Conservation (phyloP, 92 coral and sea anemone genomes). For the Palythoa heliodiscus region DNA sequence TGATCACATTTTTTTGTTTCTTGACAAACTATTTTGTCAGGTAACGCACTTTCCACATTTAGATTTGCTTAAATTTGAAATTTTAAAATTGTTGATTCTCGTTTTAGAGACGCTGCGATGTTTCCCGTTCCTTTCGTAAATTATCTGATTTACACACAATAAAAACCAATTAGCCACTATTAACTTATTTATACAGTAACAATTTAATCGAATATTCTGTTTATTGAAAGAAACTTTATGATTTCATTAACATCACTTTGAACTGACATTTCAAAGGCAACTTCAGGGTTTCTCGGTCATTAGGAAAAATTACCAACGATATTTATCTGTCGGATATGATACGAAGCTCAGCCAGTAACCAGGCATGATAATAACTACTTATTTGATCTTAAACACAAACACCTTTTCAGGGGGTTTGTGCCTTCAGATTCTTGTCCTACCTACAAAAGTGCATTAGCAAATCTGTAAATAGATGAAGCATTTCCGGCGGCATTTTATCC, state of each 20-base stretch:
- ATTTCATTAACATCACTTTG: constrained; percentile 33
- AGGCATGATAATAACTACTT: constrained; percentile 25
- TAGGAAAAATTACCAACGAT: constrained; percentile 31
- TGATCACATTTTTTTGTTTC: neutral
- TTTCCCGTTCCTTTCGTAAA: constrained; percentile 59
- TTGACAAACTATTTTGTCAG: neutral
- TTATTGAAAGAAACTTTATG: constrained; percentile 27
- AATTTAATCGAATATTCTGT: constrained; percentile 49
- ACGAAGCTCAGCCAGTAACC: constrained; percentile 34
- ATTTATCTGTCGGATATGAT: constrained; percentile 44
- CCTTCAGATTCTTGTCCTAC: constrained; percentile 22
- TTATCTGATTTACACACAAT: constrained; percentile 75
- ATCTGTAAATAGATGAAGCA: constrained; percentile 40
- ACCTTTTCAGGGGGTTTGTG: constrained; percentile 39
- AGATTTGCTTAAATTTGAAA: neutral
- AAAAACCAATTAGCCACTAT: constrained; percentile 67
- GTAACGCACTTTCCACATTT: neutral
- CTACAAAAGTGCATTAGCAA: constrained; percentile 33
- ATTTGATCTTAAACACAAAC: constrained; percentile 46
- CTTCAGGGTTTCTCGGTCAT: constrained; percentile 32
- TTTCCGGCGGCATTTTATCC: constrained; percentile 36
- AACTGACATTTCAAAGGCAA: constrained; percentile 29
- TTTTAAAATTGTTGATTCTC: neutral
- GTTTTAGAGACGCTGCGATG: constrained; percentile 46
- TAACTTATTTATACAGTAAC: constrained; percentile 77